Conservation (phyloP, 2,797 vertebrate genomes). For the Babyrousa celebensis region DNA sequence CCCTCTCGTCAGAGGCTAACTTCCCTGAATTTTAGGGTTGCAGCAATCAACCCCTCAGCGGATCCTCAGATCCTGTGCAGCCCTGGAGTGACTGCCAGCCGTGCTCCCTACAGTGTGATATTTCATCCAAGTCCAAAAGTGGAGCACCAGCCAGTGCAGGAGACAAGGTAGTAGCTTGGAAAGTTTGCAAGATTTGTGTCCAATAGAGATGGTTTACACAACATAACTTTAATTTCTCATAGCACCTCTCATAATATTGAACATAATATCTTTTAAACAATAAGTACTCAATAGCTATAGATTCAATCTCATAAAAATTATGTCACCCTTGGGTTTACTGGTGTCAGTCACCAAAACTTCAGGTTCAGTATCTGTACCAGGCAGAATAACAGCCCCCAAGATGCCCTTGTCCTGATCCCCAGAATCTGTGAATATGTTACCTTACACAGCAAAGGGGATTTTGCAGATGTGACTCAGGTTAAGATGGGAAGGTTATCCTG, state of each 20-base stretch:
- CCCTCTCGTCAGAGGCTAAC: not conserved
- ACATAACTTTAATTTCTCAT: conserved; percentile 2
- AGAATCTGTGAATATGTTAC: not conserved
- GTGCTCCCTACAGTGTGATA: not conserved
- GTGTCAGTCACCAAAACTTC: not conserved
- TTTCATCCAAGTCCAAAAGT: not conserved
- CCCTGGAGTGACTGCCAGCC: not conserved
- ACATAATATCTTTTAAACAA: conserved; percentile 38
- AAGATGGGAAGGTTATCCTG: not conserved
- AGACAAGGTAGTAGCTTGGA: not conserved
- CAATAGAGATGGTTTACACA: not conserved
- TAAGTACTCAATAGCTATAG: not conserved
- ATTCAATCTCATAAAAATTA: not conserved
- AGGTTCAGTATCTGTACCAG: not conserved
- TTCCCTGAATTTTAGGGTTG: not conserved
- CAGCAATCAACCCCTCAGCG: not conserved
- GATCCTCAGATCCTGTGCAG: not conserved
- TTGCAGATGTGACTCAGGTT: not conserved
- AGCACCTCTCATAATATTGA: not conserved
- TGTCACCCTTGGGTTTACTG: not conserved
- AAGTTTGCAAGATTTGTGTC: not conserved
- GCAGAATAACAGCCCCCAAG: not conserved
- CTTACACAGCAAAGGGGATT: not conserved
- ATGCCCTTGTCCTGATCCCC: not conserved
- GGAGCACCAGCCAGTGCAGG: not conserved